phyloP scores from a whole-genome alignment of 2,113 vertebrate genomes.

The Gorsachius goisagi region DNA sequence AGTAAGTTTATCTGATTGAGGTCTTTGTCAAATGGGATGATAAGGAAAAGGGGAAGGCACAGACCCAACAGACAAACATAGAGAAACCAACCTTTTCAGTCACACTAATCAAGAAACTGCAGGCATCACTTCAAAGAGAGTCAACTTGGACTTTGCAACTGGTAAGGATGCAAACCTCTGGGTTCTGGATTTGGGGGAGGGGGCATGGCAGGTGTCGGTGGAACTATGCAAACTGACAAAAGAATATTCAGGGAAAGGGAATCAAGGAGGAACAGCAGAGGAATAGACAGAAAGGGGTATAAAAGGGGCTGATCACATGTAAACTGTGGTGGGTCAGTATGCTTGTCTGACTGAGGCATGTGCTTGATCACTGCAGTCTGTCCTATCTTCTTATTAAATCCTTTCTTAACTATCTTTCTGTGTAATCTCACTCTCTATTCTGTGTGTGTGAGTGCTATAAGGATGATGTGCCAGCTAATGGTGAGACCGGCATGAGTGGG shows the following conservation, averaged over 20 bases:
- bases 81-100: background rate
- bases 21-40: background rate
- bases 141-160: background rate
- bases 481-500: background rate
- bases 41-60: background rate
- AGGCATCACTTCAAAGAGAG: background rate
- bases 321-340: background rate
- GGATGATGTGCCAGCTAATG: background rate
- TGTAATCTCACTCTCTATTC: background rate
- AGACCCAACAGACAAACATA: background rate
- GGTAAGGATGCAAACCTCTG: background rate
- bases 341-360: background rate
- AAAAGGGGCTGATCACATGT: background rate
- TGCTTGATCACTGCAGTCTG: background rate
- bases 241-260: background rate
- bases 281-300: background rate
- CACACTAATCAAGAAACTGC: background rate
- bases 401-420: background rate
- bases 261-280: background rate
- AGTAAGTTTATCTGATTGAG: background rate
- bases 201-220: background rate
- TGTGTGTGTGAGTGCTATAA: background rate
- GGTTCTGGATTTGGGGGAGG: background rate
- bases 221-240: background rate
- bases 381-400: background rate